These are phyloP conservation scores for Lithobates sylvaticus DNA, from an alignment of 2,797 vertebrate genomes.

Conservation along the genomic window DNA sequence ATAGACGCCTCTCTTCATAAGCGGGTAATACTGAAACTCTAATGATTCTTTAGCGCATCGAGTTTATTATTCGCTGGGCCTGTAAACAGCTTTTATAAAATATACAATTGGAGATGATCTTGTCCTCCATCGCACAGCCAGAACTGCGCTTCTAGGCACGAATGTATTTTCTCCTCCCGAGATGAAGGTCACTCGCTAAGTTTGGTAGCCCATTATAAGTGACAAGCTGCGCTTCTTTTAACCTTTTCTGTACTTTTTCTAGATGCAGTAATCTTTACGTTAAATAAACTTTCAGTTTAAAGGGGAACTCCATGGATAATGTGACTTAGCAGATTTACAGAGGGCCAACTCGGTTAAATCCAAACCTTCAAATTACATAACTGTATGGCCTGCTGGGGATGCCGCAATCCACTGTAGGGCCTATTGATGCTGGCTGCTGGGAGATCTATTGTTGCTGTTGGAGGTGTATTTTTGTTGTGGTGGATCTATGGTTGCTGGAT, in stretches of 20 bases:
- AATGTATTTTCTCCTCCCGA: background rate
- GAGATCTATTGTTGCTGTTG: too few species aligned
- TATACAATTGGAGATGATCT: constrained; percentile 38
- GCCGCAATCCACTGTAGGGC: too few species aligned
- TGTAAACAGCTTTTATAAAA: constrained; percentile 8
- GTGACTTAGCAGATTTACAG: too few species aligned
- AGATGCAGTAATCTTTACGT: too few species aligned
- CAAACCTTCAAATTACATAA: too few species aligned
- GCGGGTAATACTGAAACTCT: background rate
- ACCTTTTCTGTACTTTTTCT: background rate
- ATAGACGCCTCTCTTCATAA: constrained; percentile 15
- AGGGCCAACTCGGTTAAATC: too few species aligned
- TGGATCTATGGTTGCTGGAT: too few species aligned
- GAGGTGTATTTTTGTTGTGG: too few species aligned
- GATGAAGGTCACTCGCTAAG: constrained; percentile 1
- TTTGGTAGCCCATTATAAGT: background rate
- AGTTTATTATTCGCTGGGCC: background rate
- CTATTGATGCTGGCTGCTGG: too few species aligned
- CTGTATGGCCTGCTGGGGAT: too few species aligned
- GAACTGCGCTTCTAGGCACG: background rate
- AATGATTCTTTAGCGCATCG: background rate
- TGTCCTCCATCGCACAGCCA: constrained; percentile 10
- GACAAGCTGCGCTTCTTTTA: constrained; percentile 12
- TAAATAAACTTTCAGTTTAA: too few species aligned
- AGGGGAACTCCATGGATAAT: too few species aligned